Conservation (phyloP, 1,140 invertebrate genomes). For the Luehdorfia chinensis region DNA sequence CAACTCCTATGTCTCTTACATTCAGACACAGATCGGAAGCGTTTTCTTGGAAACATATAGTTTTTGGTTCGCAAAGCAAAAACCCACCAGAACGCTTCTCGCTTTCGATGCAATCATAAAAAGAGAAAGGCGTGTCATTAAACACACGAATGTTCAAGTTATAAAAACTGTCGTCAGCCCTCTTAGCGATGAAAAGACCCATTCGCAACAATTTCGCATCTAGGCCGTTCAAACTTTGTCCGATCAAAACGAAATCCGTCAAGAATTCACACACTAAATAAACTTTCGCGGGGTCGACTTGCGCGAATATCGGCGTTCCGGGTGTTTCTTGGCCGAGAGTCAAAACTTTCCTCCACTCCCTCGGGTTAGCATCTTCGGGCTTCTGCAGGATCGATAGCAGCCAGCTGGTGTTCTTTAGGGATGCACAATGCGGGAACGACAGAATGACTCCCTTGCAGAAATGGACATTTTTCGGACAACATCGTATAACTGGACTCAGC, state of each 20-base stretch:
- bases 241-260: conserved; percentile 91
- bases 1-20: conserved; percentile 73
- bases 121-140: conserved; percentile 92
- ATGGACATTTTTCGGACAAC: conserved; percentile 86
- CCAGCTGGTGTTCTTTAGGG: conserved; percentile 86
- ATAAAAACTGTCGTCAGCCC: conserved; percentile 77
- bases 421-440: conserved; percentile 93
- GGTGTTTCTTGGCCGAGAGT: conserved; percentile 96
- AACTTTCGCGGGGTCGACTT: conserved; percentile 90
- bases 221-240: conserved; percentile 82
- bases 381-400: conserved; percentile 86
- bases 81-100: conserved; percentile 90
- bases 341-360: conserved; percentile 85
- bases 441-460: conserved; percentile 93
- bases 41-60: conserved; percentile 92
- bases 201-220: conserved; percentile 87
- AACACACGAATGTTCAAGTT: conserved; percentile 84
- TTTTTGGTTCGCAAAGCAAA: conserved; percentile 92
- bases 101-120: conserved; percentile 86
- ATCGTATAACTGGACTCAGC: conserved; percentile 92
- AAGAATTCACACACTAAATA: conserved; percentile 94
- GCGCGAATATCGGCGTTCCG: conserved; percentile 94
- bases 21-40: conserved; percentile 89
- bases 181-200: conserved; percentile 88
- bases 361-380: conserved; percentile 76